These are phyloP conservation scores for Antennarius maculatus DNA, from an alignment of 2,797 vertebrate genomes.

Conservation along the genomic window DNA sequence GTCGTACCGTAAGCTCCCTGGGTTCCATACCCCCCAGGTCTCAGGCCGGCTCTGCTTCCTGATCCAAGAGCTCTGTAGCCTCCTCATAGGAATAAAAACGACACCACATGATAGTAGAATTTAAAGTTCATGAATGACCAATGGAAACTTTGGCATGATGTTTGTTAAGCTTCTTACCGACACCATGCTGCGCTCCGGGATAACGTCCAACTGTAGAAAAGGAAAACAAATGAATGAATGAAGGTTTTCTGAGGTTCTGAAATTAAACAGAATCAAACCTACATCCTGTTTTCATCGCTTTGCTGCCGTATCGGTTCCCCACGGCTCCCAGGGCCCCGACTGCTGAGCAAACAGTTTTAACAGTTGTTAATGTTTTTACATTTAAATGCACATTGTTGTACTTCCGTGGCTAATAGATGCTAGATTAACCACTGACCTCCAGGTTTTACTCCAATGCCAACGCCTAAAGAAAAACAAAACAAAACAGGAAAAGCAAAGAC, in stretches of 20 bases:
- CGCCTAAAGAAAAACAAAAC: slow-evolving; percentile 42
- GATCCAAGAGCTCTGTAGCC: slow-evolving; percentile 70
- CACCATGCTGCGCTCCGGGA: slow-evolving; percentile 66
- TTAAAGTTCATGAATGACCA: neutral
- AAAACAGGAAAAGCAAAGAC: neutral
- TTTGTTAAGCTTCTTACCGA: slow-evolving; percentile 43
- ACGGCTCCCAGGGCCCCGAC: slow-evolving; percentile 64
- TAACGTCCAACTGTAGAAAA: slow-evolving; percentile 67
- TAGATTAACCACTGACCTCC: slow-evolving; percentile 60
- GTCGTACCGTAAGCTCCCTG: slow-evolving; percentile 66
- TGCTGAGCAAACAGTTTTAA: slow-evolving; percentile 27
- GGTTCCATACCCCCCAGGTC: slow-evolving; percentile 62
- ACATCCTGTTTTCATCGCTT: slow-evolving; percentile 75
- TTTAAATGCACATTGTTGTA: neutral
- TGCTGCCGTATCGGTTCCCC: slow-evolving; percentile 64
- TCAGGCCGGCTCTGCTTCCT: slow-evolving; percentile 64
- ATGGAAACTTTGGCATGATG: too few species aligned
- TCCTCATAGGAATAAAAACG: slow-evolving; percentile 33
- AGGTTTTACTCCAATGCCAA: slow-evolving; percentile 63
- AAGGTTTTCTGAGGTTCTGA: neutral
- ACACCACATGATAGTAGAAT: neutral
- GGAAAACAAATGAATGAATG: neutral
- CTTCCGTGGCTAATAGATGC: neutral
- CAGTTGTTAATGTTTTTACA: neutral
- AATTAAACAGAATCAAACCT: slow-evolving; percentile 13